Base-by-base conservation (phyloP, 2,888 invertebrate species). In the Desoria tigrina region DNA sequence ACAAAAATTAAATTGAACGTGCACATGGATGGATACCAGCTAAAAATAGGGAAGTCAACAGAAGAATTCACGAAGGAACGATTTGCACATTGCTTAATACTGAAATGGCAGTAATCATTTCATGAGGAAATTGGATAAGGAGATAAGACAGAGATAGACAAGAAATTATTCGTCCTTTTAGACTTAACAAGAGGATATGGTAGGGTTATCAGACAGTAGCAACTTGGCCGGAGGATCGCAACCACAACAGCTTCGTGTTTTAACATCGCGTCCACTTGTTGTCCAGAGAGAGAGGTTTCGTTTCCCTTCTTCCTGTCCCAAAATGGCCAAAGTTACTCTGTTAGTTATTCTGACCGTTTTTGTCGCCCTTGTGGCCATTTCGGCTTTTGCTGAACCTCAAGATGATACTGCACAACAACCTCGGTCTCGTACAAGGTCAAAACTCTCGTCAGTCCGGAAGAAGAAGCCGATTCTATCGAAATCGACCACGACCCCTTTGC, bases 311-410 rank as follows among this genome's bases (percentile, higher is more conserved):
- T 51, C 61, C 14, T 42, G 56, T 51, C 26, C 53, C 26, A 67
- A 62, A 24, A 72, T 72, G 72, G 69, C 65, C 9, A 72, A 72
- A 62, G 51, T 72, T 23, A 49, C 60, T 37, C 53, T 61, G 1
- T 42, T 68, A n/a, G n/a, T 65, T 42, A 21, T 64, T 23, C 4
- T 63, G 14, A 39, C 63, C 18, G 45, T 64, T 9, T 28, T 68
- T 3, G 54, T 62, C n/a, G 42, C 61, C 11, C 21, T 63, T 32
- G 63, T 63, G 4, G 60, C 61, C 14, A 58, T 61, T 6, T 24
- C 61, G n/a, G 45, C 21, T 21, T 45, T 18, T 16, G 51, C 51
- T 7, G 51, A 51, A 7, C 4, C 51, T 51, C 24, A 51, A 16
- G 24, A 24, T 23, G 51, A 51, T 14, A 51, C 24, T 51, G 4